phyloP scores from a whole-genome alignment of 2,797 vertebrate genomes.

The Alfaro cultratus region DNA sequence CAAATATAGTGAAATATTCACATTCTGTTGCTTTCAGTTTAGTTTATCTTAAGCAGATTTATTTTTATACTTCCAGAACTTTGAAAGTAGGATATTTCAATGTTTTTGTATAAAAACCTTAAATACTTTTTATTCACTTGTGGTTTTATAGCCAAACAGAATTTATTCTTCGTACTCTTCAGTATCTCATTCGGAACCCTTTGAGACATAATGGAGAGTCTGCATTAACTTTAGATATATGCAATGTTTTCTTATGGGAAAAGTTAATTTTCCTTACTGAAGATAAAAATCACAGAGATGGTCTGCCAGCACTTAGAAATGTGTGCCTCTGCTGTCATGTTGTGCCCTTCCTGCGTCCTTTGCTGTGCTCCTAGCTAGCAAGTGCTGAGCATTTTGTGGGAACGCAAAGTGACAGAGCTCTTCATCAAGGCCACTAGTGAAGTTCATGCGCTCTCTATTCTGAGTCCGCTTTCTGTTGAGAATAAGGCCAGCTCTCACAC shows the following conservation, averaged over 20 bases:
- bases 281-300: conserved; percentile 6
- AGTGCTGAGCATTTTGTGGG: conserved; percentile 50
- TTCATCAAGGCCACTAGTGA: conserved; percentile 39
- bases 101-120: background rate
- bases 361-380: conserved; percentile 47
- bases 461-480: conserved; percentile 35
- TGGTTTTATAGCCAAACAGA: background rate
- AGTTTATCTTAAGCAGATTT: background rate
- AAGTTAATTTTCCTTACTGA: background rate
- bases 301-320: conserved; percentile 8
- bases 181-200: background rate
- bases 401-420: conserved; percentile 52
- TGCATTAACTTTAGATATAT: background rate
- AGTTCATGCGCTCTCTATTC: conserved; percentile 39
- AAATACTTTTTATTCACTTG: background rate
- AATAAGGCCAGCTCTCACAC: conserved; percentile 32
- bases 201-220: background rate
- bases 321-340: conserved; percentile 15
- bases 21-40: background rate
- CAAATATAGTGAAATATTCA: background rate
- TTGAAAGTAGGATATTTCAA: background rate
- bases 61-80: background rate
- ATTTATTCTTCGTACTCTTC: background rate
- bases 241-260: background rate
- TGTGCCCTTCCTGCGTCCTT: conserved; percentile 25